Evolutionary conservation across 2,113 vertebrate genomes (phyloP).

Genomic region (Carassius carassius): DNA sequence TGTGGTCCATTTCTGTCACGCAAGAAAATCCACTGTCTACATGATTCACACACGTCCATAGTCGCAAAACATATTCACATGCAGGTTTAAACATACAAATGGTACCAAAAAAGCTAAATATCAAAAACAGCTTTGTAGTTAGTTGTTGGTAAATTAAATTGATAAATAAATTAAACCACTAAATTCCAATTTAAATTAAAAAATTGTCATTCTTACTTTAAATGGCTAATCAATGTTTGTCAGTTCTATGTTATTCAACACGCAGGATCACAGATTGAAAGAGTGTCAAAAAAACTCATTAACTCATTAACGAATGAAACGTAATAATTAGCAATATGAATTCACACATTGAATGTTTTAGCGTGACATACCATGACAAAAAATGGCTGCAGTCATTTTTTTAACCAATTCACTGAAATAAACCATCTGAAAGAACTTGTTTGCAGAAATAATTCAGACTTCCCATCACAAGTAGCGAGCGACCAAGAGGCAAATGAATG

Average conservation of each 20-base stretch:
- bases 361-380: too few relatives aligned
- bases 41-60: slow-evolving; percentile 35
- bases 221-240: background rate
- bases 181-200: too few relatives aligned
- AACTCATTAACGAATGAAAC: too few relatives aligned
- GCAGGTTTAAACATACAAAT: background rate
- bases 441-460: too few relatives aligned
- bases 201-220: background rate
- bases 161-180: background rate
- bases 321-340: too few relatives aligned
- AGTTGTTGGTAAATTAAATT: background rate
- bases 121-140: background rate
- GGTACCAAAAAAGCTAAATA: background rate
- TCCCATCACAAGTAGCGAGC: too few relatives aligned
- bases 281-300: too few relatives aligned
- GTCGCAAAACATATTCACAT: background rate
- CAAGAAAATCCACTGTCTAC: slow-evolving; percentile 42
- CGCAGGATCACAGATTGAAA: background rate
- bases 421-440: too few relatives aligned
- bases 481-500: too few relatives aligned
- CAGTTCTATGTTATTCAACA: background rate
- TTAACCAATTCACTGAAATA: too few relatives aligned
- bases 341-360: too few relatives aligned
- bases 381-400: too few relatives aligned
- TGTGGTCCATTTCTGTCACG: slow-evolving; percentile 60